Evolutionary conservation across 2,797 vertebrate genomes (phyloP).

Genomic region (Varecia variegata): DNA sequence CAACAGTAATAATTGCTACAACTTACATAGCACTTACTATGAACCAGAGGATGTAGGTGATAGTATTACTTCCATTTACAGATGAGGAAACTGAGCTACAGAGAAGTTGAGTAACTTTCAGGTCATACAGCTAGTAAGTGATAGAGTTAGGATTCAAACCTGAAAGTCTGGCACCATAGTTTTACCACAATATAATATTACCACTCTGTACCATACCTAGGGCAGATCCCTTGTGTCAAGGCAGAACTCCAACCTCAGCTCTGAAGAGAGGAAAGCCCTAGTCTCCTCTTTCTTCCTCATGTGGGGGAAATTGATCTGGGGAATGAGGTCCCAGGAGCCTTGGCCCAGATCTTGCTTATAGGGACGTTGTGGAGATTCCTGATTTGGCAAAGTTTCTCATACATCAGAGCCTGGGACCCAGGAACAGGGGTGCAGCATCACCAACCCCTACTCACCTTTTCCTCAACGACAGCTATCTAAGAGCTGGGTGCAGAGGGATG

Average conservation of each 20-base stretch:
- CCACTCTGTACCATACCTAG: not conserved
- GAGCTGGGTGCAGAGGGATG: not conserved
- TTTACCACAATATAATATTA: not conserved
- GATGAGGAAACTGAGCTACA: slow-evolving; percentile 14
- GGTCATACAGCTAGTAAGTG: not conserved
- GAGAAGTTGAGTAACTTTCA: not conserved
- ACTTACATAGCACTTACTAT: not conserved
- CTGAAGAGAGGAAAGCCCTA: not conserved
- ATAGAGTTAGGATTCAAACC: not conserved
- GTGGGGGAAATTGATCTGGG: not conserved
- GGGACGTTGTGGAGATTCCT: not conserved
- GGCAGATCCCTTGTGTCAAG: not conserved
- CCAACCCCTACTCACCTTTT: not conserved
- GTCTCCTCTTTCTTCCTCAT: not conserved
- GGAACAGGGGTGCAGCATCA: too few species aligned
- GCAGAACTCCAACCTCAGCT: not conserved
- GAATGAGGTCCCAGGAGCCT: not conserved
- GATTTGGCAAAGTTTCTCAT: not conserved
- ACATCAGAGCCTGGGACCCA: not conserved
- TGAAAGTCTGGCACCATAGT: not conserved
- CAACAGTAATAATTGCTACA: not conserved
- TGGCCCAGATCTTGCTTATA: not conserved
- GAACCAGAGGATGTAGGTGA: not conserved
- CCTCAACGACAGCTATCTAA: not conserved
- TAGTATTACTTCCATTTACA: not conserved